Conservation (phyloP, 2,888 invertebrate species). For the Dynastes hyllus region DNA sequence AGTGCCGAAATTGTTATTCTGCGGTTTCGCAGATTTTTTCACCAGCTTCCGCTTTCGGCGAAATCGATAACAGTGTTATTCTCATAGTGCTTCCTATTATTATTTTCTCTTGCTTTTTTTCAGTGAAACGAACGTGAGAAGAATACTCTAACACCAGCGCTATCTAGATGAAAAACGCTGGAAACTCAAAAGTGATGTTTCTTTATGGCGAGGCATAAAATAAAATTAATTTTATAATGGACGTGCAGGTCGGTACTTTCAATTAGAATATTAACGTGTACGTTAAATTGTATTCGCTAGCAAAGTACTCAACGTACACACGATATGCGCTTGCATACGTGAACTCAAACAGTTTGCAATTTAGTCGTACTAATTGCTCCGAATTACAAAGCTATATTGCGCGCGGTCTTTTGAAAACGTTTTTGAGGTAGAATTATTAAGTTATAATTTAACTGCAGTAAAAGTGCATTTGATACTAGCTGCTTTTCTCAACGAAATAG, state of each 20-base stretch:
- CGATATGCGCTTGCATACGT: not conserved
- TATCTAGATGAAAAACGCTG: not conserved
- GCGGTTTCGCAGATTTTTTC: slow-evolving; percentile 19
- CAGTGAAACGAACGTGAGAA: slow-evolving; percentile 8
- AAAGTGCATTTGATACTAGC: not conserved
- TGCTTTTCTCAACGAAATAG: not conserved
- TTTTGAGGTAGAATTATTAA: slow-evolving; percentile 2
- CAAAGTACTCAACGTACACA: not conserved
- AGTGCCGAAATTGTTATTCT: slow-evolving; percentile 28
- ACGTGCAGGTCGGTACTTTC: not conserved
- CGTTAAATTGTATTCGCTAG: slow-evolving; percentile 12
- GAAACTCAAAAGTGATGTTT: not conserved
- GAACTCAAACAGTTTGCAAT: slow-evolving; percentile 23
- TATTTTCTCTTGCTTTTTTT: not conserved
- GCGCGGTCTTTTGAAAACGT: not conserved
- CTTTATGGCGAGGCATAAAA: slow-evolving; percentile 17
- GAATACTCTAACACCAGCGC: not conserved
- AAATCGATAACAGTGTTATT: slow-evolving; percentile 20
- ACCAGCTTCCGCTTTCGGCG: not conserved
- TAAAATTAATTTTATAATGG: slow-evolving; percentile 19
- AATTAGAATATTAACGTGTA: slow-evolving; percentile 12
- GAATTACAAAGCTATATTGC: not conserved
- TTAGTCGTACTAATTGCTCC: slow-evolving; percentile 6
- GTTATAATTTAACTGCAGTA: not conserved
- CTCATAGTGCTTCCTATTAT: slow-evolving; percentile 18